These are phyloP conservation scores for Ceryle rudis DNA, from an alignment of 2,797 vertebrate genomes.

Conservation along the genomic window DNA sequence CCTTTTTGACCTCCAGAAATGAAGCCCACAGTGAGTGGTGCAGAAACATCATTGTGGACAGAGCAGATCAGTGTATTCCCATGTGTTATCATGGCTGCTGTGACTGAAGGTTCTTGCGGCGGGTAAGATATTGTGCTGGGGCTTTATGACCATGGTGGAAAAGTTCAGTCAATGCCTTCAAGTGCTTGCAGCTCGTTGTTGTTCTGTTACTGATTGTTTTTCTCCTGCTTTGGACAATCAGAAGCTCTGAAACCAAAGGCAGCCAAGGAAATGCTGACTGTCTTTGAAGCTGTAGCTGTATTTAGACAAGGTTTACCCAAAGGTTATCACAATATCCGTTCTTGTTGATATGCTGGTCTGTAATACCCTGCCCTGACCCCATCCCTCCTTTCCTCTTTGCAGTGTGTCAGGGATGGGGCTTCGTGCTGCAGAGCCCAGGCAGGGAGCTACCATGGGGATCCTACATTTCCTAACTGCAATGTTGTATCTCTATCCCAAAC, in stretches of 20 bases:
- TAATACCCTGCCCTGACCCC: not conserved
- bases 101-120: not conserved
- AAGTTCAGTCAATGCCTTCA: not conserved
- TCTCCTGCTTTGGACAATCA: not conserved
- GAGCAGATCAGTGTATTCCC: not conserved
- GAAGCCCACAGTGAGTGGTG: not conserved
- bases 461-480: accelerated
- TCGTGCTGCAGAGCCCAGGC: not conserved
- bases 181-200: not conserved
- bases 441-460: not conserved
- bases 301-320: not conserved
- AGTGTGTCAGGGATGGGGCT: not conserved
- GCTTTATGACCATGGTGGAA: not conserved
- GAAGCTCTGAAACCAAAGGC: not conserved
- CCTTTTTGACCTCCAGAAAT: not conserved
- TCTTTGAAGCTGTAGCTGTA: not conserved
- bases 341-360: not conserved
- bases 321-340: not conserved
- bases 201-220: not conserved
- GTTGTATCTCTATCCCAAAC: not conserved
- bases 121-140: not conserved
- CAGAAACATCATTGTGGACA: not conserved
- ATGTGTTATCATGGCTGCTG: too few species aligned
- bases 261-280: not conserved
- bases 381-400: not conserved